Evolutionary conservation across 2,888 invertebrate genomes (phyloP), one percentile per base, ranked within the genome.

Genomic region (Meta bourneti): DNA sequence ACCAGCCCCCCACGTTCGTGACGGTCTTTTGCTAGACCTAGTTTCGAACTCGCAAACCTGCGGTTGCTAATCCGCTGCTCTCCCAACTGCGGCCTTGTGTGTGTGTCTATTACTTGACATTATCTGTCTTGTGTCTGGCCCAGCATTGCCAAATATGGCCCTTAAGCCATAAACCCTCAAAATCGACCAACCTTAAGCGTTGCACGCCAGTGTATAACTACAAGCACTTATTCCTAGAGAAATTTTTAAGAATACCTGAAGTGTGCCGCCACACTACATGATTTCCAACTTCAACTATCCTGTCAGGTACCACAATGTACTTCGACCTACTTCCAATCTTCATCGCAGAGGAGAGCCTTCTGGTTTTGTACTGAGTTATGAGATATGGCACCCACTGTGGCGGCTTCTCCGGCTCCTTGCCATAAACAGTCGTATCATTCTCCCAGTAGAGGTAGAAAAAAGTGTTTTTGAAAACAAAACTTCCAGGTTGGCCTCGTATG

Each of bases 361-460:
- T 92, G 6, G 94, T 94, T 91, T 94, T 94, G 82, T 93, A 93
- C 71, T 94, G 94, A 0, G 94, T 94, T 1, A 94, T 87, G 7
- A 94, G 93, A 84, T 94, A 94, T 0, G 94, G 94, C 19, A 93
- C 81, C 16, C 82, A 74, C 0, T 81, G 80, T 0, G 93, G 78
- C 4, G 92, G 72, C 16, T 89, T 77, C n/a, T 92, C 92, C 1
- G 88, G 96, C 84, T 96, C 92, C 16, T 93, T 93, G 2, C 93
- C 93, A 51, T 93, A 88, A 7, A 94, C 96, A 93, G 91, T 82
- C 0, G 94, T 94, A 90, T 96, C 95, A 89, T 95, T 95, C 75
- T 94, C 94, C 93, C 95, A 95, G 93, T 95, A 95, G 2, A 95
- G 94, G 89, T 95, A 95, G 93, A 95, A 96, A 94, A 96, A 96